These are phyloP conservation scores for Homarus americanus DNA, from an alignment of 1,140 invertebrate genomes.

Conservation along the genomic window DNA sequence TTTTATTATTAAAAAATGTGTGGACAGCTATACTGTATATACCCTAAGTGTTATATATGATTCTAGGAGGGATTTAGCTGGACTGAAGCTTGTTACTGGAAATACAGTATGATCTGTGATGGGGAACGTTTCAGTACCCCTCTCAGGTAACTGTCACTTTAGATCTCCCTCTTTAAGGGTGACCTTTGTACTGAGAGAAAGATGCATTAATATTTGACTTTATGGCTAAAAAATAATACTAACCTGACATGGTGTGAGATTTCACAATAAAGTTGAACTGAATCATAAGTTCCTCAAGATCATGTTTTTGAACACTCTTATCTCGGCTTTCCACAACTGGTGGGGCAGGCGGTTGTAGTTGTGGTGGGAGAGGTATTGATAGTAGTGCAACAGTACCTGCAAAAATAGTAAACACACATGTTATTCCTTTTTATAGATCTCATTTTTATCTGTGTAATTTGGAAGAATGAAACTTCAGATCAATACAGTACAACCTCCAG, in stretches of 20 bases:
- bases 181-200: not conserved
- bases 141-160: too few relatives aligned
- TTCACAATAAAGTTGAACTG: slow-evolving; percentile 35
- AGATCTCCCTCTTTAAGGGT: not conserved
- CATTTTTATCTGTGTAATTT: too few relatives aligned
- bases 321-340: not conserved
- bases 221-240: not conserved
- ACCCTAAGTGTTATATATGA: too few relatives aligned
- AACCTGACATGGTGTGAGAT: not conserved
- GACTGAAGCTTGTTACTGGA: too few relatives aligned
- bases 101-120: too few relatives aligned
- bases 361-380: not conserved
- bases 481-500: too few relatives aligned
- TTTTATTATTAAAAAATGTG: too few relatives aligned
- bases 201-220: not conserved
- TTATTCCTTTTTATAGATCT: too few relatives aligned
- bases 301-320: not conserved
- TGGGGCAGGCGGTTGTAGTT: not conserved
- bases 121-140: too few relatives aligned
- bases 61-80: too few relatives aligned
- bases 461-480: too few relatives aligned
- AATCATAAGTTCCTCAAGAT: slow-evolving; percentile 28
- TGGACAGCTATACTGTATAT: too few relatives aligned
- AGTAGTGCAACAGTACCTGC: not conserved
- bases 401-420: not conserved